phyloP scores from a whole-genome alignment of 2,888 invertebrate species.

The Eupithecia pulchellata region DNA sequence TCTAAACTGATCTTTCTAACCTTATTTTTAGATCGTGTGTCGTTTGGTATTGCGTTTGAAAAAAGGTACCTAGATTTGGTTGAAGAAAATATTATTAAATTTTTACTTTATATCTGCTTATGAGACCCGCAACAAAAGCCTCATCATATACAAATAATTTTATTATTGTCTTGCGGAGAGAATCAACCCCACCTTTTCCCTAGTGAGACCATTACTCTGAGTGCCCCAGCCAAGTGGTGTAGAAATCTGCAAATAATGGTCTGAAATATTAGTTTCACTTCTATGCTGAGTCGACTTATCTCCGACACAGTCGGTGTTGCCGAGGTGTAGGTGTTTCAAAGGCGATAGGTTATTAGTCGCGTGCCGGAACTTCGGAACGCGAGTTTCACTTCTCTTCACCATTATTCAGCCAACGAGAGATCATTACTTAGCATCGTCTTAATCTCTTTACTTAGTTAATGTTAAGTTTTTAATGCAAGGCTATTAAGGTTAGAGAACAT shows the following conservation, averaged over 20 bases:
- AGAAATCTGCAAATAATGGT: not conserved
- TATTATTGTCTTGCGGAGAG: too few species aligned
- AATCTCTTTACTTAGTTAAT: not conserved
- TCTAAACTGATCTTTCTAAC: not conserved
- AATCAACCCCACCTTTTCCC: too few species aligned
- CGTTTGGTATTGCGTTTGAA: too few species aligned
- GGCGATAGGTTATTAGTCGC: slow-evolving; percentile 16
- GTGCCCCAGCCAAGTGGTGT: too few species aligned
- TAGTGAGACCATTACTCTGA: too few species aligned
- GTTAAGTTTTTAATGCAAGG: not conserved
- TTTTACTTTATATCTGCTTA: too few species aligned
- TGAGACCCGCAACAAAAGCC: too few species aligned
- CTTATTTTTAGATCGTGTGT: too few species aligned
- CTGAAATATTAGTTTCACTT: not conserved
- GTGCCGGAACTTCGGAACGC: not conserved
- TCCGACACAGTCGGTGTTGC: not conserved
- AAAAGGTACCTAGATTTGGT: too few species aligned
- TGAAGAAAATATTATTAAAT: too few species aligned
- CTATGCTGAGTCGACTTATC: not conserved
- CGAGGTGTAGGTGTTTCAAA: slow-evolving; percentile 9
- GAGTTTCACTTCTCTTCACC: slow-evolving; percentile 6
- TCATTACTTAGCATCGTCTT: not conserved
- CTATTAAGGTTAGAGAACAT: not conserved
- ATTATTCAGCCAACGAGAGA: not conserved
- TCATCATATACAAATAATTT: too few species aligned